These are phyloP conservation scores for Rotaria socialis DNA, from an alignment of 2,888 invertebrate genomes.

Conservation along the genomic window DNA sequence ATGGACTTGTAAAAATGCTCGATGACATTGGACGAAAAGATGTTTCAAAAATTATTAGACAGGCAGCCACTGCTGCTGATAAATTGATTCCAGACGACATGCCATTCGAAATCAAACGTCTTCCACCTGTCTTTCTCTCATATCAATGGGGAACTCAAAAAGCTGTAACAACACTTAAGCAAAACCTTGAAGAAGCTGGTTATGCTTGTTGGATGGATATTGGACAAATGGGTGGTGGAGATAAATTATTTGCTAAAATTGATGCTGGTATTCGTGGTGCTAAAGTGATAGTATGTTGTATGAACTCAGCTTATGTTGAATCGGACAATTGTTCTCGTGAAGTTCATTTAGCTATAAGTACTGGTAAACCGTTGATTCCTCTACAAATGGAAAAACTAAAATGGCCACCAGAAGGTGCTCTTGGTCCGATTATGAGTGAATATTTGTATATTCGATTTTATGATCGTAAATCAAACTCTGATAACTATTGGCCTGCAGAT, in stretches of 20 bases:
- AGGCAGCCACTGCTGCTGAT: slow-evolving; percentile 52
- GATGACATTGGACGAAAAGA: no score
- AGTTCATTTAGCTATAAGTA: slow-evolving; percentile 54
- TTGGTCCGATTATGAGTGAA: slow-evolving; percentile 58
- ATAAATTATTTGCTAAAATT: slow-evolving; percentile 56
- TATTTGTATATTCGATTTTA: slow-evolving; percentile 55
- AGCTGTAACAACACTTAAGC: slow-evolving; percentile 52
- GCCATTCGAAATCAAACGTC: slow-evolving; percentile 30
- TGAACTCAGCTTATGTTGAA: slow-evolving; percentile 54
- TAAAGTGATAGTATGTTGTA: slow-evolving; percentile 53
- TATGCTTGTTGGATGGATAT: slow-evolving; percentile 57
- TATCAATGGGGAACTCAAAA: slow-evolving; percentile 58
- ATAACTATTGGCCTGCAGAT: slow-evolving; percentile 52
- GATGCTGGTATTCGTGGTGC: slow-evolving; percentile 54
- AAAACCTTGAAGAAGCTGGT: slow-evolving; percentile 51
- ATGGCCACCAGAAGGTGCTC: slow-evolving; percentile 57
- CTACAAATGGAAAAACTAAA: slow-evolving; percentile 54
- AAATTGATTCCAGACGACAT: background rate
- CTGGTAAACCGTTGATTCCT: slow-evolving; percentile 56
- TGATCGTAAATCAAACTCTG: slow-evolving; percentile 50
- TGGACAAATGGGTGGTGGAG: slow-evolving; percentile 59
- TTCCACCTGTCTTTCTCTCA: slow-evolving; percentile 49
- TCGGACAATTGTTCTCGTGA: slow-evolving; percentile 47
- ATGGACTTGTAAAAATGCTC: no score
- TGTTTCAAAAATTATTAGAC: no score